Conservation (phyloP, 2,113 vertebrate species). For the Nyctereutes procyonoides region DNA sequence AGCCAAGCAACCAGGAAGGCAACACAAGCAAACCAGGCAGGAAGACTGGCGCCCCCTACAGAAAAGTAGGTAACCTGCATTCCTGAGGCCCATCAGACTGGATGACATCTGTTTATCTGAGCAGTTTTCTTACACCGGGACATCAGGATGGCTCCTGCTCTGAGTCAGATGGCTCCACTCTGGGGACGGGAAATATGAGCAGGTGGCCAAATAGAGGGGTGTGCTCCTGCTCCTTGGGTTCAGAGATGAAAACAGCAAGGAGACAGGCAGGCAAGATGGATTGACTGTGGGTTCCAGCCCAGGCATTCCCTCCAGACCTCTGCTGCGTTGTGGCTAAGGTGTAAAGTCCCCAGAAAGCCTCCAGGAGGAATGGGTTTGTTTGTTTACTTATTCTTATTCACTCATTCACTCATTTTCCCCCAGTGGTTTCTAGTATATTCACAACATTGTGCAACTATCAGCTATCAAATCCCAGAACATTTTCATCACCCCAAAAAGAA, state of each 20-base stretch:
- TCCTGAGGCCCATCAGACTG: neutral
- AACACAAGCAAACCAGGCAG: neutral
- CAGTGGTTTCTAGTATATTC: neutral
- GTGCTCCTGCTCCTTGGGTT: neutral
- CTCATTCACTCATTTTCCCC: neutral
- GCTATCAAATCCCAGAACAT: constrained; percentile 7
- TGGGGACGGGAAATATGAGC: neutral
- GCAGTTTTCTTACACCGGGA: neutral
- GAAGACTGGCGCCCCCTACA: neutral
- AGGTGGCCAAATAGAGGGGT: neutral
- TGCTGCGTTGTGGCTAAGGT: neutral
- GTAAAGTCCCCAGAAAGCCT: neutral
- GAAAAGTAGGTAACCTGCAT: neutral
- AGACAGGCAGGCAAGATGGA: neutral
- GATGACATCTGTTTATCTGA: neutral
- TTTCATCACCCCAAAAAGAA: neutral
- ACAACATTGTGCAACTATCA: neutral
- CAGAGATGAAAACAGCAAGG: neutral
- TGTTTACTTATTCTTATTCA: constrained; percentile 1
- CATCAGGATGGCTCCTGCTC: neutral
- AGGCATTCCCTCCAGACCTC: neutral
- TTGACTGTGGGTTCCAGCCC: neutral
- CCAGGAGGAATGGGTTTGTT: neutral
- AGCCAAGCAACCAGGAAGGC: neutral
- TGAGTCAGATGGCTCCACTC: neutral